These are phyloP conservation scores for Argopecten irradians DNA, from an alignment of 1,140 invertebrate species.

Conservation along the genomic window DNA sequence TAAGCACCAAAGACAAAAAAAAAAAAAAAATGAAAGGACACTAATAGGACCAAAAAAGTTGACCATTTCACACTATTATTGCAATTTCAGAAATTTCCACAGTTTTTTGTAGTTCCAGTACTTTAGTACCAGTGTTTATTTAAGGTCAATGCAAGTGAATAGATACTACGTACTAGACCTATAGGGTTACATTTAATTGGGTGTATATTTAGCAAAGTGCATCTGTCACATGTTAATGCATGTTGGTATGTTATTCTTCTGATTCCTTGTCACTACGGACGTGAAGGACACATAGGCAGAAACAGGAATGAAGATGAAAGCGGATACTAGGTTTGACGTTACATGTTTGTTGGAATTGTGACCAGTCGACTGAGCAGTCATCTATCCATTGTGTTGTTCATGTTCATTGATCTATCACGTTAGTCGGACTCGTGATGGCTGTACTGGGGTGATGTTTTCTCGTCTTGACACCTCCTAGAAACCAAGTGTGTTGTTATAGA, in stretches of 20 bases:
- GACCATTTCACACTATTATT: too few species aligned
- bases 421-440: not conserved
- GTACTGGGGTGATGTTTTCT: not conserved
- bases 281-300: not conserved
- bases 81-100: too few species aligned
- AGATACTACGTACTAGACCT: too few species aligned
- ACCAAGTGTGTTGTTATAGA: not conserved
- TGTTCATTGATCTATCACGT: too few species aligned
- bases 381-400: not conserved
- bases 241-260: not conserved
- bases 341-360: not conserved
- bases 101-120: too few species aligned
- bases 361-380: not conserved
- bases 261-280: not conserved
- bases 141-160: too few species aligned
- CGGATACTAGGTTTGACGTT: not conserved
- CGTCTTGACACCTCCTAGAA: not conserved
- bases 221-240: not conserved
- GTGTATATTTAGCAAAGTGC: not conserved
- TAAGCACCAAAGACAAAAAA: too few species aligned
- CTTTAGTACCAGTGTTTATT: too few species aligned
- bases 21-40: too few species aligned
- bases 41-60: too few species aligned
- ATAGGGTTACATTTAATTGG: too few species aligned
- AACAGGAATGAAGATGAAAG: not conserved